Evolutionary conservation across 2,888 invertebrate genomes (phyloP).

Genomic region (Sinhomidia bicolor): DNA sequence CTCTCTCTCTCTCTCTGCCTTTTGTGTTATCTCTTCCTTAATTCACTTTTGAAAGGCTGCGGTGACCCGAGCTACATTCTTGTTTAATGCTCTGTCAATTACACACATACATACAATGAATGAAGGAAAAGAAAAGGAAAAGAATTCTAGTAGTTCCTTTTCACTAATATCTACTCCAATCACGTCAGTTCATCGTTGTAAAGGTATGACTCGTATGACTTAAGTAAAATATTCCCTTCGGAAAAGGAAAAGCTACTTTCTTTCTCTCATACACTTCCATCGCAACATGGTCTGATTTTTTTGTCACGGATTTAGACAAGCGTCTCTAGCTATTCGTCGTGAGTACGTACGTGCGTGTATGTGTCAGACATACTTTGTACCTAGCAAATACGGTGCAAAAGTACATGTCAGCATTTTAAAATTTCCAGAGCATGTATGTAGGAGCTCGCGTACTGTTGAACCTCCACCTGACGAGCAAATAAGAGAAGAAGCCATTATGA

Average conservation of each 20-base stretch:
- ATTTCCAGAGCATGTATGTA: neutral
- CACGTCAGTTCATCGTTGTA: neutral
- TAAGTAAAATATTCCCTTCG: conserved; percentile 19
- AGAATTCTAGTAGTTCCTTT: neutral
- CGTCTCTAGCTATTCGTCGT: no score
- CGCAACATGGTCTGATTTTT: neutral
- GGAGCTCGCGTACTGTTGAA: neutral
- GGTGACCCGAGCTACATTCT: conserved; percentile 19
- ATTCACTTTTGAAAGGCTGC: conserved; percentile 13
- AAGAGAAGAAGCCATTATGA: neutral
- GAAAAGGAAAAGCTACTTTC: neutral
- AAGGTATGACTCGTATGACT: neutral
- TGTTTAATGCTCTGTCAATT: neutral
- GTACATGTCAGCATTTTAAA: conserved; percentile 20
- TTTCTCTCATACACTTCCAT: neutral
- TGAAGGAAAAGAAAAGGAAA: no score
- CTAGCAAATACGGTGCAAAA: neutral
- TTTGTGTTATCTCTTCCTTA: neutral
- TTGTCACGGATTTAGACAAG: neutral
- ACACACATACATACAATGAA: no score
- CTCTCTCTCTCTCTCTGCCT: no score
- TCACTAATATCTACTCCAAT: conserved; percentile 20
- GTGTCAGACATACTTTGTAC: neutral
- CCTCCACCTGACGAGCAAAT: neutral
- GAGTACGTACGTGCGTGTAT: neutral